Conservation (phyloP, 2,797 vertebrate genomes). For the Uromys caudimaculatus region DNA sequence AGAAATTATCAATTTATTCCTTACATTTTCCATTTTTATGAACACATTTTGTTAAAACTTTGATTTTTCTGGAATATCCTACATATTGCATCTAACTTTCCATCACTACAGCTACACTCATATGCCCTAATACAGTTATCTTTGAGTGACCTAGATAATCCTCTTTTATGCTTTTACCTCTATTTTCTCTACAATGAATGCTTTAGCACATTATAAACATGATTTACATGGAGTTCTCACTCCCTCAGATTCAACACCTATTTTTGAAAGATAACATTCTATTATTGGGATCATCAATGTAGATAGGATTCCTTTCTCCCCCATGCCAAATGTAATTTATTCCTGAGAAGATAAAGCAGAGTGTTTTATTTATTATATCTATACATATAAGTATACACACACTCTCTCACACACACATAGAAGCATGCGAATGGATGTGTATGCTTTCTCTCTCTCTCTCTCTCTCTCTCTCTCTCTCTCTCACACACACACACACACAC, state of each 20-base stretch:
- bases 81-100: not conserved
- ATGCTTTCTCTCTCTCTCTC: too few species aligned
- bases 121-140: too few species aligned
- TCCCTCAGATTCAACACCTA: not conserved
- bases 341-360: too few species aligned
- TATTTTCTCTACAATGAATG: not conserved
- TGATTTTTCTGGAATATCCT: not conserved
- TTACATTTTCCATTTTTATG: not conserved
- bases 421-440: fast-evolving
- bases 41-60: not conserved
- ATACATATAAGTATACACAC: too few species aligned
- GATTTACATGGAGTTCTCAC: not conserved
- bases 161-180: not conserved
- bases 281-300: too few species aligned
- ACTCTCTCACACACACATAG: not conserved
- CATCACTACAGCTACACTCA: not conserved
- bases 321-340: not conserved
- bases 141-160: not conserved
- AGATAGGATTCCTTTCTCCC: too few species aligned
- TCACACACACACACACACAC: too few species aligned
- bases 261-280: not conserved
- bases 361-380: not conserved
- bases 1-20: not conserved
- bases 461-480: too few species aligned
- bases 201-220: not conserved